Evolutionary conservation across 2,888 invertebrate species (phyloP).

Genomic region (Tipula unca): DNA sequence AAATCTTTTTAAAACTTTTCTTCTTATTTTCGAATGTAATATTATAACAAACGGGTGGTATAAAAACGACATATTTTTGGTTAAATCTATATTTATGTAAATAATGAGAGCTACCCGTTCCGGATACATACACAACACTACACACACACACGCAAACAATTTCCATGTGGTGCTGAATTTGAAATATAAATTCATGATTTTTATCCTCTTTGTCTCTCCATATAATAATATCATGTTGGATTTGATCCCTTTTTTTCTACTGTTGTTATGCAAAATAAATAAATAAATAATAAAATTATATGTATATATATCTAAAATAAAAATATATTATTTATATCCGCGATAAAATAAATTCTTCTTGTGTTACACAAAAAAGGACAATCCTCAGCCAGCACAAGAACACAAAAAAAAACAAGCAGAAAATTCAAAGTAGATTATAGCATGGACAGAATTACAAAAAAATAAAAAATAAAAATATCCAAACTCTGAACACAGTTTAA

Average conservation of each 20-base stretch:
- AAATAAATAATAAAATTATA: slow-evolving; percentile 9
- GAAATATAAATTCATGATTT: slow-evolving; percentile 18
- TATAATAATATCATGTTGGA: slow-evolving; percentile 16
- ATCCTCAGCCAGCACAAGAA: neutral
- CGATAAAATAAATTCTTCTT: slow-evolving; percentile 15
- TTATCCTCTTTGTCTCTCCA: slow-evolving; percentile 15
- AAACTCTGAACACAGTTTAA: slow-evolving; percentile 1
- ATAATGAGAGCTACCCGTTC: neutral
- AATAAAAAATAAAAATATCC: neutral
- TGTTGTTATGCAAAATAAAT: neutral
- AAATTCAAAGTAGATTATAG: slow-evolving; percentile 18
- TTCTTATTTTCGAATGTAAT: neutral
- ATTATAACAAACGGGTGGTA: neutral
- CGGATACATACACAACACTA: neutral
- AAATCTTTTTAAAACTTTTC: neutral
- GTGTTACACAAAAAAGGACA: slow-evolving; percentile 3
- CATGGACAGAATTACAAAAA: slow-evolving; percentile 16
- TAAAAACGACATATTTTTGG: neutral
- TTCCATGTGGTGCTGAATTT: neutral
- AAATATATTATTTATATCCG: slow-evolving; percentile 18
- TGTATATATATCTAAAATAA: neutral
- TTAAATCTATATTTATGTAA: neutral
- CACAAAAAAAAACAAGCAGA: neutral
- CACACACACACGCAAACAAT: neutral
- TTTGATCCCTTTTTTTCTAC: slow-evolving; percentile 14